Conservation (phyloP, 2,113 vertebrate species). For the Trogon melanurus region DNA sequence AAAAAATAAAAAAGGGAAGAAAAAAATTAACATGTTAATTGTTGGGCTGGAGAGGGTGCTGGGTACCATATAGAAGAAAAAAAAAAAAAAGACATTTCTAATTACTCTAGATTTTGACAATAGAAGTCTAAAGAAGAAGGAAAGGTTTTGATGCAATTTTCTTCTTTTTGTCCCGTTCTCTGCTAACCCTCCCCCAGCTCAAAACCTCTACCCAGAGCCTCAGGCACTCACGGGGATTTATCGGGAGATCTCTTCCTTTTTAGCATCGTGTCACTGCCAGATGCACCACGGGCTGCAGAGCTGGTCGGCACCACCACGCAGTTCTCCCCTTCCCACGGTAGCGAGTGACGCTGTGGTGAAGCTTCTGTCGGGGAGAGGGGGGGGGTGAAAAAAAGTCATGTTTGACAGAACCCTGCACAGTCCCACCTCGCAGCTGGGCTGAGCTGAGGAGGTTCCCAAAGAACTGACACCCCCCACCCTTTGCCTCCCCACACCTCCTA, state of each 20-base stretch:
- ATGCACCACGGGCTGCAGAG: neutral
- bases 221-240: constrained; percentile 18
- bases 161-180: neutral
- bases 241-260: constrained; percentile 11
- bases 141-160: neutral
- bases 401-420: neutral
- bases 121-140: neutral
- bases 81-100: neutral
- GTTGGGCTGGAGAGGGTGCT: constrained; percentile 55
- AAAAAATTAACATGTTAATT: constrained; percentile 65
- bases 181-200: neutral
- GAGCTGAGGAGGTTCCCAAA: neutral
- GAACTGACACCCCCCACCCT: neutral
- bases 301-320: neutral
- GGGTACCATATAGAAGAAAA: neutral
- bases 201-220: neutral
- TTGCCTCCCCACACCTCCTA: neutral
- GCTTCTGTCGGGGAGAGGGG: neutral
- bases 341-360: neutral
- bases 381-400: neutral
- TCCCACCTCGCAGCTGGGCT: neutral
- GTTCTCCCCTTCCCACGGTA: constrained; percentile 15
- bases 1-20: neutral
- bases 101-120: neutral
- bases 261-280: constrained; percentile 31